Evolutionary conservation across 2,113 vertebrate species (phyloP).

Genomic region (Heterochromis multidens): DNA sequence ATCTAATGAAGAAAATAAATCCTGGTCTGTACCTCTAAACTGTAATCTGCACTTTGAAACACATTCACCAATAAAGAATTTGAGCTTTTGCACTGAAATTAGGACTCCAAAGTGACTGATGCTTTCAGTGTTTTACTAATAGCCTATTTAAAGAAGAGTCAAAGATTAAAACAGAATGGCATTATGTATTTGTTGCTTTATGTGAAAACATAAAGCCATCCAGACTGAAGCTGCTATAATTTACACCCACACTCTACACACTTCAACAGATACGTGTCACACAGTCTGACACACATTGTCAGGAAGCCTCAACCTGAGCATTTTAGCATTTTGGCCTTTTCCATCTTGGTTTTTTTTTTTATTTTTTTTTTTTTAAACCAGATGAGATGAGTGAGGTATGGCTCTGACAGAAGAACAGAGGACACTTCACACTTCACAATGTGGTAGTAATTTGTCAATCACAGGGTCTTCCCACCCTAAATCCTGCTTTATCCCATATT

Average conservation of each 20-base stretch:
- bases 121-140: neutral
- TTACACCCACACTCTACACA: neutral
- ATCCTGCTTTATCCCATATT: neutral
- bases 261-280: neutral
- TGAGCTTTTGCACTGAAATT: neutral
- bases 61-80: no score
- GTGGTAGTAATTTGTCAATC: neutral
- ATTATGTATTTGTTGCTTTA: no score
- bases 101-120: neutral
- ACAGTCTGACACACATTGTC: neutral
- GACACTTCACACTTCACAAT: neutral
- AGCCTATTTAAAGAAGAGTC: neutral
- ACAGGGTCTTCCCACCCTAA: neutral
- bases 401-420: neutral
- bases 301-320: neutral
- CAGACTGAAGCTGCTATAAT: neutral
- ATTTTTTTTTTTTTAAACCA: neutral
- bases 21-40: neutral
- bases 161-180: no score
- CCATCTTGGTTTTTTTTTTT: neutral
- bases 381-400: neutral
- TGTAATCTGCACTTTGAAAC: neutral
- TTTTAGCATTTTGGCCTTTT: neutral
- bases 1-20: neutral
- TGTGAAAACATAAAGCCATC: no score